A percentile compares a stretch with the other conserved stretches of the same genome.
These are phyloP conservation scores for Melieria crassipennis DNA, from an alignment of 2,888 invertebrate species.

Conservation along the genomic window DNA sequence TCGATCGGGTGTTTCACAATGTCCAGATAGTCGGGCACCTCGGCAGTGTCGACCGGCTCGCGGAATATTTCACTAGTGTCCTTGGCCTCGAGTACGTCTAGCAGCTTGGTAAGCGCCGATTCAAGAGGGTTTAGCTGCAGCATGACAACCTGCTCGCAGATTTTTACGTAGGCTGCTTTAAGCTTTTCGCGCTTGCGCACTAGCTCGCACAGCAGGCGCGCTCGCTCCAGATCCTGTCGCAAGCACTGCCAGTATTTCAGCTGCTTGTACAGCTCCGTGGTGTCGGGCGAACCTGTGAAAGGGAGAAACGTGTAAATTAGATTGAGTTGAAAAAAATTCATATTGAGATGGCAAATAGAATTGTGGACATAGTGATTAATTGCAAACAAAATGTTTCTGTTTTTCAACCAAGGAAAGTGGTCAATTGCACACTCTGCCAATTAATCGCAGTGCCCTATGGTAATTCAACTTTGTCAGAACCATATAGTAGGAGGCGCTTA, in stretches of 20 bases:
- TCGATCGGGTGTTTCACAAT: conserved; percentile 90
- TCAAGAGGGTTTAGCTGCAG: conserved; percentile 85
- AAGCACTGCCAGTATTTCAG: conserved; percentile 94
- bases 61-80: conserved; percentile 90
- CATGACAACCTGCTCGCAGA: conserved; percentile 82
- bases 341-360: neutral
- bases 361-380: neutral
- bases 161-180: conserved; percentile 86
- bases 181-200: conserved; percentile 95
- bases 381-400: neutral
- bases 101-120: conserved; percentile 78
- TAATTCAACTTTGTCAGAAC: too few relatives aligned
- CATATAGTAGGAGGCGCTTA: too few relatives aligned
- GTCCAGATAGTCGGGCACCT: conserved; percentile 90
- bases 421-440: too few relatives aligned
- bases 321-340: neutral
- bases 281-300: conserved; percentile 68
- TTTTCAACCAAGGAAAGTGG: neutral
- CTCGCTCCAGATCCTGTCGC: conserved; percentile 92
- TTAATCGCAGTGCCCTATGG: too few relatives aligned
- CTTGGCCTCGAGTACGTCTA: conserved; percentile 79
- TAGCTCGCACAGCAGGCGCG: conserved; percentile 89
- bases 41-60: conserved; percentile 89
- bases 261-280: conserved; percentile 82
- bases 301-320: neutral